phyloP scores from a whole-genome alignment of 2,797 vertebrate species.

The Malurus splendens region DNA sequence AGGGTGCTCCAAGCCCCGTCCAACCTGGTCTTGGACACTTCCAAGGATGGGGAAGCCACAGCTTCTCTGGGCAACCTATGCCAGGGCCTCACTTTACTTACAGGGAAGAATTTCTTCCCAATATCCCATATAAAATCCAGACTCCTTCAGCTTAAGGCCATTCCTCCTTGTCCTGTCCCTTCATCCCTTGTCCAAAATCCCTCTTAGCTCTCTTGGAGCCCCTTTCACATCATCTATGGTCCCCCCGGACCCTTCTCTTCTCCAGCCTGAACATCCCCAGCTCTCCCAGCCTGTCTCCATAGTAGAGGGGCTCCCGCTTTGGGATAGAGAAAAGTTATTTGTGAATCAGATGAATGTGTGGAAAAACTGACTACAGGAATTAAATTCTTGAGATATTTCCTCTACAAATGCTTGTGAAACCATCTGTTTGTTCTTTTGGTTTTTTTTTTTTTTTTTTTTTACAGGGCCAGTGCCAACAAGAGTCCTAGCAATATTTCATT shows the following conservation, averaged over 20 bases:
- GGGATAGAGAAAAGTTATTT: not conserved
- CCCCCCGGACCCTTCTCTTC: rapidly evolving
- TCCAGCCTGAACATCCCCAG: not conserved
- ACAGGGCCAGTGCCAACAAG: not conserved
- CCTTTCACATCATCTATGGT: not conserved
- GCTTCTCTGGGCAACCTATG: not conserved
- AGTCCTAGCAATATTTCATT: not conserved
- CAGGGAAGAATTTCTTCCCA: not conserved
- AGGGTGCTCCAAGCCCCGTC: rapidly evolving
- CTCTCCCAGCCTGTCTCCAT: not conserved
- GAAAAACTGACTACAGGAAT: not conserved
- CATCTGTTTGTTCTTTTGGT: too few species aligned
- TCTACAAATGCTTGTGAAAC: not conserved
- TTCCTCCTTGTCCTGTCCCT: not conserved
- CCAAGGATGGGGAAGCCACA: not conserved
- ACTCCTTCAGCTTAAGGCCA: not conserved
- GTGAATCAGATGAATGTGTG: not conserved
- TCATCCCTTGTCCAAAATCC: rapidly evolving
- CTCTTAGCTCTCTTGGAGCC: not conserved
- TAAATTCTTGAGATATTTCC: not conserved
- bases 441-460: not conserved
- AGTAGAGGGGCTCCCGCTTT: not conserved
- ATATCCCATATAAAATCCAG: not conserved
- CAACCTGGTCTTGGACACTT: rapidly evolving
- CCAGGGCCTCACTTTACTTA: rapidly evolving